Base-by-base conservation (phyloP, 2,797 vertebrate species). In the Falco novaeseelandiae region DNA sequence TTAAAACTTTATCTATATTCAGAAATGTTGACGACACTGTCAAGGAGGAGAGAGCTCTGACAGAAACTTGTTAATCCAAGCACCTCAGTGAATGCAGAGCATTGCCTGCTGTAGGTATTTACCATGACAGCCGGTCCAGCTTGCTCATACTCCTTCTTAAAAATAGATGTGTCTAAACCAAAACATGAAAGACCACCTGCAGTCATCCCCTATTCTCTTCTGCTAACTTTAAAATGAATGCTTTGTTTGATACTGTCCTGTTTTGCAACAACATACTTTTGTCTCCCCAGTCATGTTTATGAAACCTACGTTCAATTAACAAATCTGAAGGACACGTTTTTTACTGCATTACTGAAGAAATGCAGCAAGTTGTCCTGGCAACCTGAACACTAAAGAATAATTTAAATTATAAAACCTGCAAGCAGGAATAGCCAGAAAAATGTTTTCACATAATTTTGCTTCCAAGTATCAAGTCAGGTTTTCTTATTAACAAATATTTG, bases 181-280 rank as follows among this genome's bases (percentile, higher is more conserved):
- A 87, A 96, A 95, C 70, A 93, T 46, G 57, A 87, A 36, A 85
- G 82, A 84, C n/a, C 80, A 67, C 46, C 83, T 96, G 91, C 82
- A 94, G 73, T 83, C 74, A 65, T 90, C 14, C 34, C 73, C 59
- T 57, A 17, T 89, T 78, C 88, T 93, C 85, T 79, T 79, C 22
- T 7, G 16, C 44, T 62, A 40, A 70, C 58, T 83, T 72, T 19
- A 70, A 93, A 93, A 94, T 58, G 23, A 95, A 89, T 30, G 44
- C 36, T 17, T 74, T 61, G 48, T 61, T 70, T 77, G 49, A 85
- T 57, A 70, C 27, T 55, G 74, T 67, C 71, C 40, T 21, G 51
- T 44, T 95, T 73, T 4, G 2, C 84, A 89, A 80, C 73, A 89
- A 62, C 63, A 57, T 4, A 42, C 52, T 92, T 83, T 69, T 87